Evolutionary conservation across 2,888 invertebrate species (phyloP).

Genomic region (Lithosia quadra): DNA sequence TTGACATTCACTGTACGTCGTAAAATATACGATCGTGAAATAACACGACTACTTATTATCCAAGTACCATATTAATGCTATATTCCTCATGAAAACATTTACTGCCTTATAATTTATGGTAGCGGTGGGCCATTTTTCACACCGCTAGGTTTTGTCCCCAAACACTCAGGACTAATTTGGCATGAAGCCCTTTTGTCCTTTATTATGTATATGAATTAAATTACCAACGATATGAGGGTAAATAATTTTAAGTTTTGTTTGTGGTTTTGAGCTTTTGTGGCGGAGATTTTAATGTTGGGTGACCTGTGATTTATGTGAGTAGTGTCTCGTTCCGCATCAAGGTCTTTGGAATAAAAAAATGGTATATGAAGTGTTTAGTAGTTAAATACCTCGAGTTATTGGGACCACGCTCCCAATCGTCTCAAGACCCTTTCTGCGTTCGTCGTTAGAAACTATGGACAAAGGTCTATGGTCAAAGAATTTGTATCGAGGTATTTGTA

Average conservation of each 20-base stretch:
- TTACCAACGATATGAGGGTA: conserved; percentile 43
- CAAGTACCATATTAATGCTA: conserved; percentile 39
- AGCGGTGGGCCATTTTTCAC: conserved; percentile 51
- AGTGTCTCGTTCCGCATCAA: not conserved
- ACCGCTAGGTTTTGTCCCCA: conserved; percentile 38
- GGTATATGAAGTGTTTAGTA: too few relatives aligned
- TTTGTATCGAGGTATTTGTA: too few relatives aligned
- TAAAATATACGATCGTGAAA: conserved; percentile 9
- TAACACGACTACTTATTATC: conserved; percentile 32
- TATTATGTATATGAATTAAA: conserved; percentile 61
- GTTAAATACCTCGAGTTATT: too few relatives aligned
- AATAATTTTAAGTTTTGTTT: conserved; percentile 26
- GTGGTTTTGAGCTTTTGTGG: conserved; percentile 7
- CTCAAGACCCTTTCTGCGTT: too few relatives aligned
- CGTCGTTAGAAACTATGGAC: too few relatives aligned
- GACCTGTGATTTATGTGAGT: not conserved
- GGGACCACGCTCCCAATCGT: too few relatives aligned
- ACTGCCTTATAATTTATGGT: conserved; percentile 45
- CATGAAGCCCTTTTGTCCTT: conserved; percentile 48
- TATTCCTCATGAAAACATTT: conserved; percentile 29
- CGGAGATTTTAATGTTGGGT: conserved; percentile 6
- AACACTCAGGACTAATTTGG: conserved; percentile 54
- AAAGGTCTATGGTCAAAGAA: too few relatives aligned
- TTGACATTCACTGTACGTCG: not conserved
- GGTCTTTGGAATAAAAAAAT: not conserved